These are phyloP conservation scores for Temnothorax rugatulus DNA, from an alignment of 2,888 invertebrate genomes.

Conservation along the genomic window DNA sequence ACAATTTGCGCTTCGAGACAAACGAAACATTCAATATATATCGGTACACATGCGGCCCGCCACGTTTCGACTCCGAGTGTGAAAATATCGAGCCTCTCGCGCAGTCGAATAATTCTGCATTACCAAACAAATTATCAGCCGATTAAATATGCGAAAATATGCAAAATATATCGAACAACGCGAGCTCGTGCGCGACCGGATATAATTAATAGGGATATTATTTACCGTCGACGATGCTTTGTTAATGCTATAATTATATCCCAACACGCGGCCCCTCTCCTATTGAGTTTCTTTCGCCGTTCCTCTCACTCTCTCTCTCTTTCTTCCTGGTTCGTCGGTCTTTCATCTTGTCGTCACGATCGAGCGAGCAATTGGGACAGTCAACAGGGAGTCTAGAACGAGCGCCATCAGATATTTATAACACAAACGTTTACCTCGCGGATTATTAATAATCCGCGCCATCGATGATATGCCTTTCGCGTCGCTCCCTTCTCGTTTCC, in stretches of 20 bases:
- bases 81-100: conserved; percentile 30
- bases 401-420: conserved; percentile 58
- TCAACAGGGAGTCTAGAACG: conserved; percentile 42
- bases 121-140: conserved; percentile 70
- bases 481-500: background rate
- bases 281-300: background rate
- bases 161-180: conserved; percentile 60
- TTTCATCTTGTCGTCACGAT: conserved; percentile 42
- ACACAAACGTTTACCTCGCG: conserved; percentile 66
- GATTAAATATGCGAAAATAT: conserved; percentile 67
- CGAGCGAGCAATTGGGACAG: conserved; percentile 44
- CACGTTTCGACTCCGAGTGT: conserved; percentile 26
- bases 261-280: conserved; percentile 21
- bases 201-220: conserved; percentile 76
- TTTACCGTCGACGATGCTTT: conserved; percentile 68
- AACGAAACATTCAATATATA: conserved; percentile 28
- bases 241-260: conserved; percentile 76
- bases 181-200: conserved; percentile 32
- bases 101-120: conserved; percentile 61
- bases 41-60: background rate
- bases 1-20: background rate
- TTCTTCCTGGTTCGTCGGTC: conserved; percentile 15
- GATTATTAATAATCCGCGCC: conserved; percentile 69
- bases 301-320: background rate
- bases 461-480: conserved; percentile 25